phyloP scores from a whole-genome alignment of 2,797 vertebrate genomes.

The Fistularia commersonii region DNA sequence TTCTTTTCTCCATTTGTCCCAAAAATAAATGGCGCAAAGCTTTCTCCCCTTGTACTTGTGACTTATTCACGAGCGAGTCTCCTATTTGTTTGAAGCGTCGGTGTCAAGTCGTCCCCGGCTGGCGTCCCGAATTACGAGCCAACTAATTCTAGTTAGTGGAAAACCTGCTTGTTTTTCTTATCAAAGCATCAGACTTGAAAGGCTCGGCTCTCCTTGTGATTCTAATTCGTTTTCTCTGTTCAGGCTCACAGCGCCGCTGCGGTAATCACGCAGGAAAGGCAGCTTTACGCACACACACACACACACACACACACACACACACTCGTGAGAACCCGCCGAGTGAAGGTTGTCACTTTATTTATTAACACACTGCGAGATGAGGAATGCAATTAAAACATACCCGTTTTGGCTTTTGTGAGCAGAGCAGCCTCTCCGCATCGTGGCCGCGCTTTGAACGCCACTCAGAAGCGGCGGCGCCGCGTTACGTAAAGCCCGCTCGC shows the following conservation, averaged over 20 bases:
- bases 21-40: conserved; percentile 32
- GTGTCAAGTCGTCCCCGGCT: conserved; percentile 51
- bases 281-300: conserved; percentile 47
- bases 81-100: conserved; percentile 33
- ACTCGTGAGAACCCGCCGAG: conserved; percentile 16
- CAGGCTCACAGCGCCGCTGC: conserved; percentile 45
- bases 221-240: conserved; percentile 62
- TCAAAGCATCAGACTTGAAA: conserved; percentile 72
- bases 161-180: conserved; percentile 60
- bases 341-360: conserved; percentile 60
- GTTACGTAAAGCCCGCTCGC: conserved; percentile 38
- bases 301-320: conserved; percentile 3
- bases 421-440: conserved; percentile 47
- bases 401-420: conserved; percentile 51
- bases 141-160: conserved; percentile 49
- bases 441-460: conserved; percentile 39
- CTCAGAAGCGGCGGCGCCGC: conserved; percentile 32
- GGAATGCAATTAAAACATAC: conserved; percentile 59
- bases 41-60: conserved; percentile 22
- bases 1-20: conserved; percentile 23
- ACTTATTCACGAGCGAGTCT: conserved; percentile 43
- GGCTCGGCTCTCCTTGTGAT: conserved; percentile 49
- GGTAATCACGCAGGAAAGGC: conserved; percentile 61
- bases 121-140: conserved; percentile 27
- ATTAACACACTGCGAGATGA: conserved; percentile 53